Conservation (phyloP, 2,888 invertebrate species). For the Gymnocheta viridis region DNA sequence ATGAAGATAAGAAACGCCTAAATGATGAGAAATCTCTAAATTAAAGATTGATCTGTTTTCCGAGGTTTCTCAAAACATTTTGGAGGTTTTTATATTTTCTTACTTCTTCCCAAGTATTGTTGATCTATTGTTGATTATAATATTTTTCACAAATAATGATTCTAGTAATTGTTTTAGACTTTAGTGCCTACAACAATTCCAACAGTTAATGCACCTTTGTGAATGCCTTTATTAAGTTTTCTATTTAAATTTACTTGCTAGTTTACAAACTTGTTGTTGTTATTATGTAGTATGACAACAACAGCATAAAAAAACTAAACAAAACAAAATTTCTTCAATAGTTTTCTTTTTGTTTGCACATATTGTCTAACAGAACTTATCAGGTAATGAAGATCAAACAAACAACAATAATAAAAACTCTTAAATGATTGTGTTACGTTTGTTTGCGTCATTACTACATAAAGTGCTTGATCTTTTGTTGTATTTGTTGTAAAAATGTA, state of each 20-base stretch:
- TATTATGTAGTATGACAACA: slow-evolving; percentile 16
- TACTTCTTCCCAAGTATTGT: too few relatives aligned
- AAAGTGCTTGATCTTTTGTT: slow-evolving; percentile 2
- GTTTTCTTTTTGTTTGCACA: background rate
- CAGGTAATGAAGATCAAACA: slow-evolving; percentile 56
- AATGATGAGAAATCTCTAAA: too few relatives aligned
- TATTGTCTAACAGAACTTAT: slow-evolving; percentile 51
- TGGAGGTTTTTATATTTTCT: too few relatives aligned
- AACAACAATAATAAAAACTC: background rate
- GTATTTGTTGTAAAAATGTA: slow-evolving; percentile 43
- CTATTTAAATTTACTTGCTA: background rate
- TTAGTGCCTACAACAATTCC: too few relatives aligned
- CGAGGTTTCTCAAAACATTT: too few relatives aligned
- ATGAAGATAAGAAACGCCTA: too few relatives aligned
- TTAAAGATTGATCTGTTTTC: too few relatives aligned
- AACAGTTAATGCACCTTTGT: too few relatives aligned
- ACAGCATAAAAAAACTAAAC: background rate
- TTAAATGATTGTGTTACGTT: slow-evolving; percentile 32
- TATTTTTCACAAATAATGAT: too few relatives aligned
- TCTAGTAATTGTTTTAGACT: too few relatives aligned
- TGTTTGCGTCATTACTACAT: slow-evolving; percentile 29
- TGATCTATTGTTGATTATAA: too few relatives aligned
- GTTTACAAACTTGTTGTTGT: background rate
- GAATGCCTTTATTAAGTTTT: background rate
- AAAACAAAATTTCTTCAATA: slow-evolving; percentile 8